Percentiles rank a stretch among this genome's conserved stretches.
Conservation (phyloP, 2,113 vertebrate species). For the Corydoras maculifer region DNA sequence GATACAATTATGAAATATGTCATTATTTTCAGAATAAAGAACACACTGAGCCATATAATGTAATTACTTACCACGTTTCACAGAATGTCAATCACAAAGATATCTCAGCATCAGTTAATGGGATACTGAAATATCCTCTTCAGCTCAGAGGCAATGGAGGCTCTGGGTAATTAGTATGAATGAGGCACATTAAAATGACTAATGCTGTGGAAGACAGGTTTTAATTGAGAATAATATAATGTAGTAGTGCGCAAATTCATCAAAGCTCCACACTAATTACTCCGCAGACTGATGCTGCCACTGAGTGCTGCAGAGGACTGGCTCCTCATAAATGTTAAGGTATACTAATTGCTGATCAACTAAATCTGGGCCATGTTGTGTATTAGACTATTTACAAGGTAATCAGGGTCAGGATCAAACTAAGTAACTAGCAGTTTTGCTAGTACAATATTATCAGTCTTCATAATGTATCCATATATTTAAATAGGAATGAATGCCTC, state of each 20-base stretch:
- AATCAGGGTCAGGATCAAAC: not conserved
- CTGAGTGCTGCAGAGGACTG: constrained; percentile 24
- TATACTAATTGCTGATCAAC: constrained; percentile 11
- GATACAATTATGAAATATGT: constrained; percentile 49
- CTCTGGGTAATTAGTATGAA: constrained; percentile 70
- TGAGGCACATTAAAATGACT: constrained; percentile 68
- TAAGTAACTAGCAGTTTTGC: not conserved
- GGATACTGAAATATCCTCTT: constrained; percentile 71
- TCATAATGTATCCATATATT: not conserved
- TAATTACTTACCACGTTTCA: constrained; percentile 64
- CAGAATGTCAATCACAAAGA: constrained; percentile 63
- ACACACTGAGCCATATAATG: constrained; percentile 62
- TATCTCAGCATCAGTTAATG: constrained; percentile 68
- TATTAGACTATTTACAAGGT: not conserved
- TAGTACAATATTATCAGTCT: not conserved
- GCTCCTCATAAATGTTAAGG: constrained; percentile 7
- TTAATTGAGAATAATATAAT: constrained; percentile 74
- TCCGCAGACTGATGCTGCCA: constrained; percentile 48
- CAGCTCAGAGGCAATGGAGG: constrained; percentile 59
- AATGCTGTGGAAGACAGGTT: constrained; percentile 68
- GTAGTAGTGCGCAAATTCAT: constrained; percentile 63
- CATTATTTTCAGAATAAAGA: constrained; percentile 53
- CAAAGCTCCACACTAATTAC: constrained; percentile 54
- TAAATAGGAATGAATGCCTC: not conserved
- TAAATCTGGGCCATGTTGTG: not conserved